Base-by-base conservation (phyloP, 1,140 invertebrate species). In the Ceratosolen fusciceps region DNA sequence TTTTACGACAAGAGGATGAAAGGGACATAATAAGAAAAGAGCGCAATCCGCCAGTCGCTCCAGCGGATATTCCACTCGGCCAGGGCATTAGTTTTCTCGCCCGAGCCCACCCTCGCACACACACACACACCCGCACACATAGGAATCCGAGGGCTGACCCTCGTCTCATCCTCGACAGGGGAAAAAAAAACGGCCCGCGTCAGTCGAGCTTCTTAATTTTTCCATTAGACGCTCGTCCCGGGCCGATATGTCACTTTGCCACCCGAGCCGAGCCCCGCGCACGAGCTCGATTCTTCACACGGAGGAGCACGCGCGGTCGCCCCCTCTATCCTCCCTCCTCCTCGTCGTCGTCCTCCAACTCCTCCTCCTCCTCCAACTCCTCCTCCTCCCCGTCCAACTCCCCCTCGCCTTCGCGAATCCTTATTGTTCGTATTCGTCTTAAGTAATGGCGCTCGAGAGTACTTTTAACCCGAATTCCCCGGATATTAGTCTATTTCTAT, bases 1-100 rank as follows among this genome's bases (percentile, higher is more conserved):
- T 76, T 80, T 80, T 80, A 79, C 58, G 77, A 72, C 56, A 19
- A 39, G 31, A 54, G 49, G 29, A 56, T 21, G 65, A 56, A 68
- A 43, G 62, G 9, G 5, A 58, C 3, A 68, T 16, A 37, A 19
- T 16, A 19, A 19, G 49, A 47, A 56, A 37, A 29, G 8, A 29
- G 26, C n/a, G n/a, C n/a, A n/a, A n/a, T n/a, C n/a, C n/a, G n/a
- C n/a, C n/a, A n/a, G n/a, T n/a, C n/a, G n/a, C n/a, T n/a, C n/a
- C n/a, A n/a, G n/a, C 21, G 14, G n/a, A 54, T 52, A 54, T 52
- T 72, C 70, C 31, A 72, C n/a, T 72, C 9, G 0, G 73, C 43
- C 31, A 56, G 9, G 5, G 21, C 39, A 62, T 74, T 74, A 10
- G 49, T 73, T 71, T 58, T 39, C 31, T n/a, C 52, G 52, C 19